A percentile compares a stretch with the other conserved stretches of the same genome.
Evolutionary conservation across 2,888 invertebrate genomes (phyloP).

Genomic region (Pandemis corylana): DNA sequence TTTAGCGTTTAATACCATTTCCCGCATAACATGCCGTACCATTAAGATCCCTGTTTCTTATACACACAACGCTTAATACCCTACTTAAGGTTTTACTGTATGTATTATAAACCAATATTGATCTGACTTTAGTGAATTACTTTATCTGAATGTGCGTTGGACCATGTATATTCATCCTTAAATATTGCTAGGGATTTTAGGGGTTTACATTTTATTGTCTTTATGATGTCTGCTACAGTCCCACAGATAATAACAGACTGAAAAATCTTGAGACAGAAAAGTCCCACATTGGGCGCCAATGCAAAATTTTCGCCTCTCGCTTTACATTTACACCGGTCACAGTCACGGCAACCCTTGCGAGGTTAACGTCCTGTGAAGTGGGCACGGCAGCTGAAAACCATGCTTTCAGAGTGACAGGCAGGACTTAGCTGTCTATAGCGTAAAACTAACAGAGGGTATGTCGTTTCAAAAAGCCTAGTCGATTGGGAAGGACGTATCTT

Average conservation of each 20-base stretch:
- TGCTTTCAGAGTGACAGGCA: slow-evolving; percentile 69
- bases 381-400: slow-evolving; percentile 72
- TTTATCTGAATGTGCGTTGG: not conserved
- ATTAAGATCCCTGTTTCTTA: no score
- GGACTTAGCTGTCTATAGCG: slow-evolving; percentile 32
- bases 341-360: slow-evolving; percentile 61
- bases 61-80: no score
- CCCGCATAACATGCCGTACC: no score
- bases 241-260: not conserved
- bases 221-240: not conserved
- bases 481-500: not conserved
- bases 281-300: slow-evolving; percentile 28
- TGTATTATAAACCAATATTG: no score
- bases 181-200: not conserved
- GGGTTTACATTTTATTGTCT: not conserved
- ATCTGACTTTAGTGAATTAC: not conserved
- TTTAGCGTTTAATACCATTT: not conserved
- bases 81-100: no score
- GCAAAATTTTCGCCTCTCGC: slow-evolving; percentile 40
- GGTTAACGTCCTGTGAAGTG: slow-evolving; percentile 77
- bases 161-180: not conserved
- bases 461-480: slow-evolving; percentile 8
- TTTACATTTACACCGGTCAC: slow-evolving; percentile 43
- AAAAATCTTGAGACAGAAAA: not conserved
- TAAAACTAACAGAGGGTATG: slow-evolving; percentile 8